A percentile compares a stretch with the other conserved stretches of the same genome.
Evolutionary conservation across 2,888 invertebrate genomes (phyloP).

Genomic region (Neoascia interrupta): DNA sequence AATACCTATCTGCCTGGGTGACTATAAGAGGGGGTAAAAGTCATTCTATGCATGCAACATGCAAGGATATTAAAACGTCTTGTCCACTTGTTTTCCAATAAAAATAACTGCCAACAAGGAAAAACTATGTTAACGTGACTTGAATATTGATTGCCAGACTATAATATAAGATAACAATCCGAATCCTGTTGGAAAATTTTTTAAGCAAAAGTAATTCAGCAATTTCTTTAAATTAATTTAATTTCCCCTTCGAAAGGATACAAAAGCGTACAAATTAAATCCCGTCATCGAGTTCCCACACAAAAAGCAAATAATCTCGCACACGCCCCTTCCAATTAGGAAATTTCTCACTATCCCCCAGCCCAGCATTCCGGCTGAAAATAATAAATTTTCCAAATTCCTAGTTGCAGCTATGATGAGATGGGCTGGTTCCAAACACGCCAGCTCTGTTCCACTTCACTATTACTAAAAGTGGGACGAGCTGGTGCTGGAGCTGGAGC

Average conservation of each 20-base stretch:
- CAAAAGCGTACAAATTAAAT: constrained; percentile 61
- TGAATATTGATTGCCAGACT: constrained; percentile 40
- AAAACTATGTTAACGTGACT: constrained; percentile 60
- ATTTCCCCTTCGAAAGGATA: constrained; percentile 47
- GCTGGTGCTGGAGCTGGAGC: too few relatives aligned
- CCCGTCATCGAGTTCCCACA: constrained; percentile 55
- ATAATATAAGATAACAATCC: neutral
- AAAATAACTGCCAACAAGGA: constrained; percentile 39
- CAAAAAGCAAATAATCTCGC: constrained; percentile 58
- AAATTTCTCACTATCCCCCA: constrained; percentile 56
- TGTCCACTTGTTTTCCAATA: constrained; percentile 49
- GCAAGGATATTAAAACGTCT: constrained; percentile 34
- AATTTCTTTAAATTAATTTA: constrained; percentile 57
- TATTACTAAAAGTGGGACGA: constrained; percentile 58
- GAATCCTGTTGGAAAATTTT: too few relatives aligned
- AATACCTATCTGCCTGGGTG: neutral
- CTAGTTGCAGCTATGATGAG: constrained; percentile 58
- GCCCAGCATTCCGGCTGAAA: constrained; percentile 14
- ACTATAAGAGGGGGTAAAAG: neutral
- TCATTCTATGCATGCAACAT: constrained; percentile 32
- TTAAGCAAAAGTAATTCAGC: too few relatives aligned
- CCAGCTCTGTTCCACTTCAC: constrained; percentile 12
- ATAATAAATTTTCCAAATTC: constrained; percentile 67
- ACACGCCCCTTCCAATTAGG: constrained; percentile 69
- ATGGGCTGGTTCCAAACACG: constrained; percentile 52